A percentile compares a stretch with the other conserved stretches of the same genome.
phyloP scores from a whole-genome alignment of 2,113 vertebrate species.

The Antigone vipio region DNA sequence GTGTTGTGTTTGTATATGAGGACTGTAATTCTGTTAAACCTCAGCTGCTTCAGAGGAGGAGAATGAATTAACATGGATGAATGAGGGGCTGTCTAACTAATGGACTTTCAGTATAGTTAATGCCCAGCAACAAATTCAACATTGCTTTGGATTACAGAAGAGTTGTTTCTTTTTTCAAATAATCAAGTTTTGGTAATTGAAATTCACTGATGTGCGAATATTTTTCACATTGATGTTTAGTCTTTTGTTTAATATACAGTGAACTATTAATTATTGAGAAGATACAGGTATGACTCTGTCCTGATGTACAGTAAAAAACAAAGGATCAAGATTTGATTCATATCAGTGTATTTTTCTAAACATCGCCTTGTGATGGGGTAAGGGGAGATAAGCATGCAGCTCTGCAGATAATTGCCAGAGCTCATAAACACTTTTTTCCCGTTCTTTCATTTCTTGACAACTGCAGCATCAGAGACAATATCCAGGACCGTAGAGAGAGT shows the following conservation, averaged over 20 bases:
- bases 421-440: not conserved
- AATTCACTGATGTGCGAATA: not conserved
- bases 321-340: not conserved
- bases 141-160: not conserved
- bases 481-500: not conserved
- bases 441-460: constrained; percentile 2
- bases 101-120: not conserved
- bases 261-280: not conserved
- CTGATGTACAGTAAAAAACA: not conserved
- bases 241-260: not conserved
- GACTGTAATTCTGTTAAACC: constrained; percentile 9
- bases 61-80: constrained; percentile 21
- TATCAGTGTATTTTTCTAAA: not conserved
- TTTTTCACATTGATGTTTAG: not conserved
- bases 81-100: not conserved
- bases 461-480: constrained; percentile 15
- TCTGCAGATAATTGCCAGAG: constrained; percentile 22
- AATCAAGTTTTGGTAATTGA: not conserved
- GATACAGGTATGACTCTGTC: not conserved
- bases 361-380: not conserved
- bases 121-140: not conserved
- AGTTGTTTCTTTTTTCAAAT: not conserved
- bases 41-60: not conserved
- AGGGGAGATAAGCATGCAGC: not conserved
- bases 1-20: not conserved